Conservation (phyloP, 2,888 invertebrate genomes). For the Acanthacorydalis orientalis region DNA sequence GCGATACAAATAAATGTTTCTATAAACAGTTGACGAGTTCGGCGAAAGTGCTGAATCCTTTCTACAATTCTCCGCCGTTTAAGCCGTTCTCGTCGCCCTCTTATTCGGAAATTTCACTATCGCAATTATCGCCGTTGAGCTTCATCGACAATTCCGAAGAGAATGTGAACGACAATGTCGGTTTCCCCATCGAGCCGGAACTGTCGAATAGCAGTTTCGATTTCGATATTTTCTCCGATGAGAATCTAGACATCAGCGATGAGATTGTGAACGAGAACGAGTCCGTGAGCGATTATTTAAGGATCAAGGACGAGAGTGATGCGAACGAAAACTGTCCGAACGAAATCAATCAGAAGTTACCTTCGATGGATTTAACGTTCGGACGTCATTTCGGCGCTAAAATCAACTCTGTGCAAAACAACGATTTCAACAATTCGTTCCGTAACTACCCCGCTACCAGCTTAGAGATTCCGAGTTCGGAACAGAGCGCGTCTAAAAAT, state of each 20-base stretch:
- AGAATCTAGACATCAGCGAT: constrained; percentile 13
- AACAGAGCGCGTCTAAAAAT: constrained; percentile 3
- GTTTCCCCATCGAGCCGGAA: constrained; percentile 2
- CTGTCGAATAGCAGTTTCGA: constrained; percentile 18
- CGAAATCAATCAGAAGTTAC: not conserved
- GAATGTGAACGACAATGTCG: constrained; percentile 1
- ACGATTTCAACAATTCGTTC: constrained; percentile 1
- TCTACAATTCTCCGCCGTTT: constrained; percentile 16
- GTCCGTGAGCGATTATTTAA: not conserved
- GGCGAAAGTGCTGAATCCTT: constrained; percentile 8
- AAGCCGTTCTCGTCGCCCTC: constrained; percentile 4
- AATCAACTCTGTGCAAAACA: not conserved
- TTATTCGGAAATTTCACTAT: constrained; percentile 1
- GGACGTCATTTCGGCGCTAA: constrained; percentile 5
- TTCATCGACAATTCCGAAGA: constrained; percentile 2
- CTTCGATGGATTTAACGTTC: constrained; percentile 6
- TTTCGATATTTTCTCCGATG: constrained; percentile 13
- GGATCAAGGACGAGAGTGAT: not conserved
- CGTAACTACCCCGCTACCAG: constrained; percentile 13
- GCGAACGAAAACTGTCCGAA: not conserved
- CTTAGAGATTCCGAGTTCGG: constrained; percentile 7
- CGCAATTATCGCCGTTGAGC: constrained; percentile 5
- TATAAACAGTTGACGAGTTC: too few species aligned
- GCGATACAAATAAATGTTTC: too few species aligned
- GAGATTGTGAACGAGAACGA: constrained; percentile 8